Evolutionary conservation across 1,140 invertebrate genomes (phyloP), one percentile per base, ranked within the genome.

Genomic region (Nomia melanderi): DNA sequence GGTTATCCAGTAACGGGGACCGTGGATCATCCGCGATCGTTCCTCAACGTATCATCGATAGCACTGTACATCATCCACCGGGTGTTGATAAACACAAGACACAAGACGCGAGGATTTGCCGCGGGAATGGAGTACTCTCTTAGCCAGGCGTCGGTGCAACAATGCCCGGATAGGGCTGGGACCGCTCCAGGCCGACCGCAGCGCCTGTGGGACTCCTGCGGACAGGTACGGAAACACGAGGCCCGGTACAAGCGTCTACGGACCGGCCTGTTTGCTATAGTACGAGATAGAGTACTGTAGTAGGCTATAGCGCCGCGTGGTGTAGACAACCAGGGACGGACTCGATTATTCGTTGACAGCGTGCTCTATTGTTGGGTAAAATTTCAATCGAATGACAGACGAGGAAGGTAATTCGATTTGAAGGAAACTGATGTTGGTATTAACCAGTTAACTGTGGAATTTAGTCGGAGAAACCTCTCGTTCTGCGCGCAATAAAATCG

Each of bases 141-240:
- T 82, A 87, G 83, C 78, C 90, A 88, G 87, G 83, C 88, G 90
- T 89, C 90, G 86, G 72, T 89, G 83, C 88, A 89, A 91, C 90
- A 92, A 91, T 91, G 89, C 89, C 81, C 78, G 79, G 79, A 74
- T 82, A 83, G 86, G 88, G 87, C 87, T 86, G 85, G 79, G 85
- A 85, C 86, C 83, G 84, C 70, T 85, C 73, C 54, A 50, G 27
- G n/a, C 65, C 87, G 88, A 91, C 60, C 27, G 33, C 53, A 88
- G 88, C 90, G 91, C 88, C 86, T 81, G 25, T 66, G 64, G 66
- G 72, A 81, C 82, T 81, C 79, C 47, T 36, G 71, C 81, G 91
- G 87, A 36, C 88, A 89, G 88, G 88, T 89, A 69, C 60, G 66
- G 41, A 88, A 90, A 36, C 78, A 44, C 8, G 53, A 33, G 29